These are phyloP conservation scores for Alviniconcha strummeri DNA, from an alignment of 2,888 invertebrate species.

Conservation along the genomic window DNA sequence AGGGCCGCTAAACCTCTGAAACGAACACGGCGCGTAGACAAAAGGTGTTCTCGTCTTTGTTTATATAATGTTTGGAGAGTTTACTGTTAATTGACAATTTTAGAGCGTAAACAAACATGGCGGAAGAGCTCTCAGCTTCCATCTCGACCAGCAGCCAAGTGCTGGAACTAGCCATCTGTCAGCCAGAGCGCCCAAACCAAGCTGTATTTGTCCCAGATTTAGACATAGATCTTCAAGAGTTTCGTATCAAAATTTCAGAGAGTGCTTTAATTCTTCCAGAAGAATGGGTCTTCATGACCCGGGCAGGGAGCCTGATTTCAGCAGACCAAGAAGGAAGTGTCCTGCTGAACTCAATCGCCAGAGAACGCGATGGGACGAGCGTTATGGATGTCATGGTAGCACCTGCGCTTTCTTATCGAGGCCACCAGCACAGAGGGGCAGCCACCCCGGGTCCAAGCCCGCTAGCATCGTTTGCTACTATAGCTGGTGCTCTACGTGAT, in stretches of 20 bases:
- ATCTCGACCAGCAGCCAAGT: background rate
- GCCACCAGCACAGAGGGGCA: background rate
- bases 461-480: conserved; percentile 23
- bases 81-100: too few species aligned
- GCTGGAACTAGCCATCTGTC: conserved; percentile 24
- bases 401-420: background rate
- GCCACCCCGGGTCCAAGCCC: background rate
- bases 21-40: too few species aligned
- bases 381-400: conserved; percentile 8
- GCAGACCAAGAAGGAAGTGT: conserved; percentile 20
- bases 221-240: conserved; percentile 12
- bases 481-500: conserved; percentile 22
- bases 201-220: conserved; percentile 12
- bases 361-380: background rate
- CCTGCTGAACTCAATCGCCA: background rate
- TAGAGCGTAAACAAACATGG: conserved; percentile 24
- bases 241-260: conserved; percentile 18
- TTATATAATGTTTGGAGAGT: too few species aligned
- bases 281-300: conserved; percentile 32
- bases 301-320: conserved; percentile 23
- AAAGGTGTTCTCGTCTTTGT: too few species aligned
- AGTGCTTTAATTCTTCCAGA: conserved; percentile 19
- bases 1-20: too few species aligned
- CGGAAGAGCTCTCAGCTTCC: conserved; percentile 20
- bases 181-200: conserved; percentile 29